Conservation (phyloP, 1,140 invertebrate species). For the Bombus consobrinus region DNA sequence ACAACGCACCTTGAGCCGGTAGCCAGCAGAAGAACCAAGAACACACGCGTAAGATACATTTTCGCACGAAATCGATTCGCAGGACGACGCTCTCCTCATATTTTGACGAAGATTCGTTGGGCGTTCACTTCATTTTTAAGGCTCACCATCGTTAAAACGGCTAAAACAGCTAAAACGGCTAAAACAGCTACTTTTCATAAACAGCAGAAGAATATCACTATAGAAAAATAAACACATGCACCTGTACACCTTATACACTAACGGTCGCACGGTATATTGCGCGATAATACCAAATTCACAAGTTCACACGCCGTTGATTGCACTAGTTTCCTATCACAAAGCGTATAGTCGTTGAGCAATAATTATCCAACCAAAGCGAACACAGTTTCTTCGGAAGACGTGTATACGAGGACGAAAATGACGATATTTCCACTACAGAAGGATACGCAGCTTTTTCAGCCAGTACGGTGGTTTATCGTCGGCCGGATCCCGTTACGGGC, state of each 20-base stretch:
- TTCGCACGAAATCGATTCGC: conserved; percentile 72
- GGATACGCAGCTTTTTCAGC: background rate
- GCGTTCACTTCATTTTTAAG: conserved; percentile 63
- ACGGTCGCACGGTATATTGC: background rate
- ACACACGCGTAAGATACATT: conserved; percentile 76
- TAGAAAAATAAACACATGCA: conserved; percentile 36
- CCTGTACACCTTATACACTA: conserved; percentile 29
- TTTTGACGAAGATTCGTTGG: conserved; percentile 69
- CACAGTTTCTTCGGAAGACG: background rate
- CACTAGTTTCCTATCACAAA: conserved; percentile 42
- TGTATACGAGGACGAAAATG: background rate
- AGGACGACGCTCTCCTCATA: conserved; percentile 79
- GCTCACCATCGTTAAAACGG: conserved; percentile 13
- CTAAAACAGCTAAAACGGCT: no score
- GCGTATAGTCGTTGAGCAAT: conserved; percentile 6
- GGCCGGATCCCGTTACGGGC: conserved; percentile 4
- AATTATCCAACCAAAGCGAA: background rate
- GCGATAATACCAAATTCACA: conserved; percentile 8
- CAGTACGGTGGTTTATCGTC: conserved; percentile 6
- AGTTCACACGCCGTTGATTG: conserved; percentile 38
- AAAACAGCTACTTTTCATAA: background rate
- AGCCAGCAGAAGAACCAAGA: conserved; percentile 73
- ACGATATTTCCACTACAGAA: no score
- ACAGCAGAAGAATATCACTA: background rate
- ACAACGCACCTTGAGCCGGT: conserved; percentile 77